Evolutionary conservation across 1,140 invertebrate species (phyloP), one percentile per base, ranked within the genome.

Genomic region (Caenorhabditis briggsae): DNA sequence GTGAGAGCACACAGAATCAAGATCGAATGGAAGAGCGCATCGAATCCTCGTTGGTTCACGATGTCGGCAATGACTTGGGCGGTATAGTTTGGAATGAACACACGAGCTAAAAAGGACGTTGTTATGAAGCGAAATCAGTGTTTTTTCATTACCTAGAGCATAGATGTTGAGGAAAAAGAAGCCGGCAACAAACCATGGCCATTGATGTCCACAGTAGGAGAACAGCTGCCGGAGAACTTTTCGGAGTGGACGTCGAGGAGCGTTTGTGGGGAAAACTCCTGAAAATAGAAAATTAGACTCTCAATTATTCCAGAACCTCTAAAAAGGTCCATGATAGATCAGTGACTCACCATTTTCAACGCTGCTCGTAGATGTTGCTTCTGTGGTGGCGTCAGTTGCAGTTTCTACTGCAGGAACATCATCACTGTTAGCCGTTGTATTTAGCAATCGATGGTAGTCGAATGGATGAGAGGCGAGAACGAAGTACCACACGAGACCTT

Each of bases 151-250:
- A 90, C 89, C 89, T n/a, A 87, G 14, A 25, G 89, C 59, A 61
- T 90, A 90, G 59, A 90, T 83, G 12, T 48, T 86, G 16, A 90
- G 83, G 59, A 90, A 90, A 33, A 90, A 8, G 48, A 90, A 89
- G 11, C 90, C 90, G 5, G 50, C 14, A 8, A 61, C 8, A 65
- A 90, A 90, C 87, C 89, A 90, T n/a, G 14, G n/a, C 58, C 65
- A 82, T 78, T 88, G 43, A 25, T 61, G 53, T 20, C 64, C 33
- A 48, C 88, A 86, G 41, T 88, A 78, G 8, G 70, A 78, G 20
- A 78, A 23, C 20, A 78, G 70, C 5, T 33, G 70, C 9, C 14
- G 7, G n/a, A 78, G 70, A 50, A 78, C 70, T 50, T 78, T 50
- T 5, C 14, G n/a, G 9, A 78, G 46, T 14, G 70, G 46, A 16